phyloP scores from a whole-genome alignment of 1,140 invertebrate genomes.

The Chironomus striatipennis region DNA sequence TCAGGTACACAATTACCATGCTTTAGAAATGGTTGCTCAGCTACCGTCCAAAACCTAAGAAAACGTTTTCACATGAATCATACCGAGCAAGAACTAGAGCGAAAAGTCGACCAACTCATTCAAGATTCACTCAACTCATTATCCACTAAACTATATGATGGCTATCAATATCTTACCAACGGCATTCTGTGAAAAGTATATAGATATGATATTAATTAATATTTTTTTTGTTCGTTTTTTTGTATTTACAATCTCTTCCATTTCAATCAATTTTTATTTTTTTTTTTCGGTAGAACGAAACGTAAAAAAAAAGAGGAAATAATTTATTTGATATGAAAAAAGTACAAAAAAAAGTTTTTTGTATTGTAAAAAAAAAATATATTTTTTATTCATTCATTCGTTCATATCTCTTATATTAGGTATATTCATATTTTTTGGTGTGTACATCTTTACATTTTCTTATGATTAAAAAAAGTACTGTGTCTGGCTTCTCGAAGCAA shows the following conservation, averaged over 20 bases:
- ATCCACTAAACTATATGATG: conserved; percentile 96
- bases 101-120: conserved; percentile 86
- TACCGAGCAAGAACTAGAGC: conserved; percentile 92
- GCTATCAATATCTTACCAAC: conserved; percentile 99
- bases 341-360: conserved; percentile 1
- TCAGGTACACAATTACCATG: conserved; percentile 92
- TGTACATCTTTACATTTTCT: too few species aligned
- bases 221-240: background rate
- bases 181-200: conserved; percentile 67
- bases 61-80: conserved; percentile 89
- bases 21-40: conserved; percentile 79
- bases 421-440: too few species aligned
- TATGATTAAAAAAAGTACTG: too few species aligned
- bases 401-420: too few species aligned
- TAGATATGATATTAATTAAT: conserved; percentile 41
- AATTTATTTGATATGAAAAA: background rate
- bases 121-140: conserved; percentile 90
- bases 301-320: too few species aligned
- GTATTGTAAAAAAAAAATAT: too few species aligned
- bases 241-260: background rate
- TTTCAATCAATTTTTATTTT: background rate
- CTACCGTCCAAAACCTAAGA: conserved; percentile 75
- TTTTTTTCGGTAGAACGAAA: background rate
- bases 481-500: too few species aligned
- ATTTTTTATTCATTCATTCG: background rate